Conservation (phyloP, 2,797 vertebrate species). For the Semaprochilodus insignis region DNA sequence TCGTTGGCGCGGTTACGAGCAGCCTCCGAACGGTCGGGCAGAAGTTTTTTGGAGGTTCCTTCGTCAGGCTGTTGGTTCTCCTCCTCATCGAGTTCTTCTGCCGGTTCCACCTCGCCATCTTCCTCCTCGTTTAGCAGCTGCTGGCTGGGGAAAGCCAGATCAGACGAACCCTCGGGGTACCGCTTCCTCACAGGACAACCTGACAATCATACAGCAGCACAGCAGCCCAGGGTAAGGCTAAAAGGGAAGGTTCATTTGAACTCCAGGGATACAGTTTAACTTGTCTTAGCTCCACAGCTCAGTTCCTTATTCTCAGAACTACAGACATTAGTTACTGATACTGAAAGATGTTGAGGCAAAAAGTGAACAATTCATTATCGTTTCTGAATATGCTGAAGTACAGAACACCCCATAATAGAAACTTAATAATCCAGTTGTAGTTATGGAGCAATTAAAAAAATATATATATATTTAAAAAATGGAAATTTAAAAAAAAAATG, state of each 20-base stretch:
- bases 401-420: no score
- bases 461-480: no score
- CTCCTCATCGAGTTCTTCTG: constrained; percentile 66
- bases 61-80: constrained; percentile 51
- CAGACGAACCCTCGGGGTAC: constrained; percentile 68
- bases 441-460: no score
- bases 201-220: constrained; percentile 59
- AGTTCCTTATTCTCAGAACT: no score
- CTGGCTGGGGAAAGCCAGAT: constrained; percentile 74
- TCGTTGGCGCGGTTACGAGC: constrained; percentile 89
- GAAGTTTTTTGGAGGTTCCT: constrained; percentile 76
- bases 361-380: no score
- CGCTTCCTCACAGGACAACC: constrained; percentile 87
- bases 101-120: constrained; percentile 34
- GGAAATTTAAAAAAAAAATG: no score
- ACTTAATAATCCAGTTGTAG: no score
- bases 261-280: no score
- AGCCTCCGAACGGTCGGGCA: constrained; percentile 88
- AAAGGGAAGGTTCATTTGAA: not conserved
- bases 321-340: no score
- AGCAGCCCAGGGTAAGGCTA: not conserved
- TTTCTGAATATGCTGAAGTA: no score
- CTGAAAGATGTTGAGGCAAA: no score
- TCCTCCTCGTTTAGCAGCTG: constrained; percentile 51
- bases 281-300: no score